A percentile compares a stretch with the other conserved stretches of the same genome.
phyloP scores from a whole-genome alignment of 1,140 invertebrate species.

The Drosophila albomicans region DNA sequence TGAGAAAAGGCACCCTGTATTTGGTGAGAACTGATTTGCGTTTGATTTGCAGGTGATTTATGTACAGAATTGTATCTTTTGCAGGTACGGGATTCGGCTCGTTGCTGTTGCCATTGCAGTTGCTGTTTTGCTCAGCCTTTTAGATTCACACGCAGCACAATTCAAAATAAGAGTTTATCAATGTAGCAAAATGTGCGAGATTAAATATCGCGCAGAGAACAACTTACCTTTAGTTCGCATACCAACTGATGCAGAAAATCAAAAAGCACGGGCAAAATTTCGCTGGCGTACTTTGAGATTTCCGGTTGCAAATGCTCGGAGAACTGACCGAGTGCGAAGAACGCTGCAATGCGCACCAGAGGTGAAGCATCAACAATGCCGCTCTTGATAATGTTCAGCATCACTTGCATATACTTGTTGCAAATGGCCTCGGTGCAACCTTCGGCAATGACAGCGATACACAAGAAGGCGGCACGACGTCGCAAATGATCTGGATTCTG shows the following conservation, averaged over 20 bases:
- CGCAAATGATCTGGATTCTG: conserved; percentile 86
- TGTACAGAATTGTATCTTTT: conserved; percentile 69
- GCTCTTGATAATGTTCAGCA: conserved; percentile 89
- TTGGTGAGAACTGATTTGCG: conserved; percentile 76
- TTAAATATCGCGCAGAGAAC: background rate
- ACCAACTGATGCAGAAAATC: conserved; percentile 89
- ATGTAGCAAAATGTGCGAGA: conserved; percentile 10
- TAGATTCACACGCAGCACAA: conserved; percentile 51
- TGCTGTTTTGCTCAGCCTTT: conserved; percentile 61
- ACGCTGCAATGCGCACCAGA: conserved; percentile 89
- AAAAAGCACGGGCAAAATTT: conserved; percentile 91
- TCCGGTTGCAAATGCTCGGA: conserved; percentile 92
- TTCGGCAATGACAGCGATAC: conserved; percentile 91
- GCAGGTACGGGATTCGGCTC: conserved; percentile 46
- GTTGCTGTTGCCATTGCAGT: conserved; percentile 27
- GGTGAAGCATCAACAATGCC: conserved; percentile 89
- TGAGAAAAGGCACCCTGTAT: conserved; percentile 64
- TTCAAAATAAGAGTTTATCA: conserved; percentile 61
- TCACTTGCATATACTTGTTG: conserved; percentile 89
- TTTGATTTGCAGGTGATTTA: conserved; percentile 74
- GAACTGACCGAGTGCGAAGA: conserved; percentile 93
- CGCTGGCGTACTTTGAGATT: conserved; percentile 89
- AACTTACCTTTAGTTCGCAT: conserved; percentile 84
- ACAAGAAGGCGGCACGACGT: conserved; percentile 90
- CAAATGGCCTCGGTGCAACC: conserved; percentile 92